A percentile compares a stretch with the other conserved stretches of the same genome.
Conservation (phyloP, 2,113 vertebrate genomes). For the Takifugu bimaculatus region DNA sequence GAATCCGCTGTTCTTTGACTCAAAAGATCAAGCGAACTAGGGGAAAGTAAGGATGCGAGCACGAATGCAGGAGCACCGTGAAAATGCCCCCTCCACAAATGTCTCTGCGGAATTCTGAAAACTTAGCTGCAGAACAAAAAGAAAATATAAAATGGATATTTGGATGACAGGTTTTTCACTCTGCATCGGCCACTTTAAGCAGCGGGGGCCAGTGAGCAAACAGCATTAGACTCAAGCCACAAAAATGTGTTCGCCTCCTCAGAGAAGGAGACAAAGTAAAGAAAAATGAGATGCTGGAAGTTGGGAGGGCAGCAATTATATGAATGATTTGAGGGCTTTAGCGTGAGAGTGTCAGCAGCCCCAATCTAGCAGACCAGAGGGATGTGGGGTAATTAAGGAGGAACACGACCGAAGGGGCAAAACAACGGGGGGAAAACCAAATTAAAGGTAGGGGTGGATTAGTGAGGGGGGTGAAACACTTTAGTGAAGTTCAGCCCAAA, state of each 20-base stretch:
- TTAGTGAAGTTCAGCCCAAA: constrained; percentile 34
- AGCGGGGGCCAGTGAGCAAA: constrained; percentile 15
- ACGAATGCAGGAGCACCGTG: background rate
- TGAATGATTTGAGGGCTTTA: constrained; percentile 56
- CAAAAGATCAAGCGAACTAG: constrained; percentile 44
- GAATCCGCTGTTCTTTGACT: constrained; percentile 23
- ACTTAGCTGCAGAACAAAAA: background rate
- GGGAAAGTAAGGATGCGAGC: constrained; percentile 13
- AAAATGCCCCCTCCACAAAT: too few relatives aligned
- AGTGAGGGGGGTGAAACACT: constrained; percentile 40
- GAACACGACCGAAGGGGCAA: constrained; percentile 57
- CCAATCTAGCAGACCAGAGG: constrained; percentile 64
- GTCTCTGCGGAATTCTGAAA: too few relatives aligned
- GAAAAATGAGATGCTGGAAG: constrained; percentile 11
- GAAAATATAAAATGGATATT: background rate
- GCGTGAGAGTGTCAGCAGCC: constrained; percentile 51
- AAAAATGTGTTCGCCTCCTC: constrained; percentile 23
- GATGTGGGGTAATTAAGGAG: constrained; percentile 66
- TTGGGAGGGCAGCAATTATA: constrained; percentile 17
- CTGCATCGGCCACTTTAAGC: constrained; percentile 45
- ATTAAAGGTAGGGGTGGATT: constrained; percentile 63
- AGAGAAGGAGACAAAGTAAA: constrained; percentile 9
- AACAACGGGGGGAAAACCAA: constrained; percentile 58
- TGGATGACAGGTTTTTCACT: constrained; percentile 22
- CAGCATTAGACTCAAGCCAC: constrained; percentile 10